Conservation (phyloP, 2,888 invertebrate species). For the Lochmaea capreae region DNA sequence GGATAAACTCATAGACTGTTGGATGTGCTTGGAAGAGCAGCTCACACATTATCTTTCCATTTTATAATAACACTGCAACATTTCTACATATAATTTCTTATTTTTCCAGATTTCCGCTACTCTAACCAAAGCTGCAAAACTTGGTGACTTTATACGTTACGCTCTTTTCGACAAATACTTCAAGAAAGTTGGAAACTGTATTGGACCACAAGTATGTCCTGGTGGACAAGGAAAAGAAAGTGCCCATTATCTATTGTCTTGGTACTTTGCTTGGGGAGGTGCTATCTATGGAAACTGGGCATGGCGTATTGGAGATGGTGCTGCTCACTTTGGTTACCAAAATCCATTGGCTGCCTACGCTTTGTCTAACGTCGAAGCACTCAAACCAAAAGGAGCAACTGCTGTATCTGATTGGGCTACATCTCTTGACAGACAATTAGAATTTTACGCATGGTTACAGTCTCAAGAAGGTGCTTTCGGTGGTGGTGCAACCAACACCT, state of each 20-base stretch:
- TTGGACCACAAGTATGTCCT: constrained; percentile 41
- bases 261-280: constrained; percentile 53
- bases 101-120: constrained; percentile 35
- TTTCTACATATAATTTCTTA: neutral
- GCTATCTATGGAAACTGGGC: constrained; percentile 49
- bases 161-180: constrained; percentile 52
- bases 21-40: no score
- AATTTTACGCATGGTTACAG: constrained; percentile 50
- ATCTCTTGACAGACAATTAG: constrained; percentile 51
- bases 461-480: constrained; percentile 50
- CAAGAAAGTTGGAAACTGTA: constrained; percentile 52
- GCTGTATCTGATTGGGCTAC: constrained; percentile 49
- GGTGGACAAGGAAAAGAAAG: constrained; percentile 50
- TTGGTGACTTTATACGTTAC: constrained; percentile 52
- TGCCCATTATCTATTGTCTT: constrained; percentile 50
- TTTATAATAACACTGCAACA: no score
- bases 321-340: constrained; percentile 52
- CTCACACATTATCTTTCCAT: no score
- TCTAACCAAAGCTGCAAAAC: constrained; percentile 48
- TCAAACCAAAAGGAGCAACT: constrained; percentile 49
- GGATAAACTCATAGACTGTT: no score
- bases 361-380: constrained; percentile 41
- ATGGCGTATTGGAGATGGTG: constrained; percentile 53
- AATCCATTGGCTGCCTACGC: constrained; percentile 51
- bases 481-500: constrained; percentile 52